Base-by-base conservation (phyloP, 2,888 invertebrate species). In the Steinernema carpocapsae region DNA sequence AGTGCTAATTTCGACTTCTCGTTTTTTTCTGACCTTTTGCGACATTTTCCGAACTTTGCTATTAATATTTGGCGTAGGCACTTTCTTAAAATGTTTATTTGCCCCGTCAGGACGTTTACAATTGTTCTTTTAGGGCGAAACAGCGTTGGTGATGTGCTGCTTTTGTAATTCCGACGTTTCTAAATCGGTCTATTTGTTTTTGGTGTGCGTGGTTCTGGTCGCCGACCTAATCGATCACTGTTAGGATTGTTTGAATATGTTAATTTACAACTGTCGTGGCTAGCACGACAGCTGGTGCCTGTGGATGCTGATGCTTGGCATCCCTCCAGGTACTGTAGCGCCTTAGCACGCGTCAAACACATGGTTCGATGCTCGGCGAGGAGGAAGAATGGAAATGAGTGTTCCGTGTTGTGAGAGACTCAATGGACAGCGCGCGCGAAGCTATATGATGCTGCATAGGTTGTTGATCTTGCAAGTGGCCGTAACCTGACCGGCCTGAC, bases 401-500 rank as follows among this genome's bases (percentile, higher is more conserved):
- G 37, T 37, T 37, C 4, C 37, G 37, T 37, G 37, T 37, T 6
- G 37, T 37, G 37, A 10, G 37, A 37, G 37, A 10, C 37, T 37
- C 37, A 37, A 37, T 37, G 37, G 37, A 37, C 3, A 37, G 37
- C 37, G 37, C 37, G 37, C 37, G 37, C 37, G 10, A 37, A 37
- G 37, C 37, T 37, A 37, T 37, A 37, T 37, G 37, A 3, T 37
- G 37, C 37, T 37, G 32, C 64, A 64, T 64, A 64, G 3, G 64
- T 64, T 64, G 64, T 64, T 64, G 64, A 64, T 64, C 37, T 64
- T 32, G 64, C 64, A 64, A 64, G 64, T 64, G 32, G 64, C 64
- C 64, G 64, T 64, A 64, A 26, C 64, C 17, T 52, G 52, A 52
- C 19, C 52, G 19, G 24, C 52, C 48, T 48, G 52, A 22, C 24